Base-by-base conservation (phyloP, 2,888 invertebrate species). In the Ferdinandea cuprea region DNA sequence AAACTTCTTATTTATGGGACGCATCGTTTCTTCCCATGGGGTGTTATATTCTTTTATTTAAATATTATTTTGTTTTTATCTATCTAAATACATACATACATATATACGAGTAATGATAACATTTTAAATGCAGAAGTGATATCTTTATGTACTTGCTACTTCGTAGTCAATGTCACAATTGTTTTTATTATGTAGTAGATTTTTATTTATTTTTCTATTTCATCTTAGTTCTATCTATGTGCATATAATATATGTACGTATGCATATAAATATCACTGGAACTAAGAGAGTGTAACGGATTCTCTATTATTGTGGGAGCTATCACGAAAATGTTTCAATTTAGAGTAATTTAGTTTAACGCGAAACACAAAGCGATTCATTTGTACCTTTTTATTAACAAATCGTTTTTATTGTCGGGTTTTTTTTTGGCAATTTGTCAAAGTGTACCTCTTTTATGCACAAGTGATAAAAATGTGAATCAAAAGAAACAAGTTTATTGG, bases 341-440 rank as follows among this genome's bases (percentile, higher is more conserved):
- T 54, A 59, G 65, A 61, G 71, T 65, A 66, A 79, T 85, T 85
- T 71, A 85, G 84, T 85, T 80, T 69, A 52, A 69, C 74, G 84
- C 71, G 66, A 61, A 74, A 66, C 85, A 72, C 56, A 63, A 66
- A 74, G 68, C 32, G 66, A 54, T 77, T 77, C 77, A 71, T 76
- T 76, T 54, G 58, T 11, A 46, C 11, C 35, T 25, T 30, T 28
- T 17, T 30, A 13, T 7, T 40, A 7, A 15, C 2, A 40, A 15
- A 25, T 25, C 25, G 25, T 25, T 25, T 25, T 40, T 40, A 1
- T 0, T 4, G 13, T 7, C 37, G 6, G 37, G n/a, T 0, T 15
- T 13, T 40, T 15, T 40, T 2, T 13, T 17, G 42, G 4, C 32
- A 13, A 44, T 32, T 69, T 48, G 46, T 30, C 28, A 17, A 9